Percentiles rank a stretch among this genome's conserved stretches.
Evolutionary conservation across 2,797 vertebrate species (phyloP).

Genomic region (Stomatorhinus walkeri): DNA sequence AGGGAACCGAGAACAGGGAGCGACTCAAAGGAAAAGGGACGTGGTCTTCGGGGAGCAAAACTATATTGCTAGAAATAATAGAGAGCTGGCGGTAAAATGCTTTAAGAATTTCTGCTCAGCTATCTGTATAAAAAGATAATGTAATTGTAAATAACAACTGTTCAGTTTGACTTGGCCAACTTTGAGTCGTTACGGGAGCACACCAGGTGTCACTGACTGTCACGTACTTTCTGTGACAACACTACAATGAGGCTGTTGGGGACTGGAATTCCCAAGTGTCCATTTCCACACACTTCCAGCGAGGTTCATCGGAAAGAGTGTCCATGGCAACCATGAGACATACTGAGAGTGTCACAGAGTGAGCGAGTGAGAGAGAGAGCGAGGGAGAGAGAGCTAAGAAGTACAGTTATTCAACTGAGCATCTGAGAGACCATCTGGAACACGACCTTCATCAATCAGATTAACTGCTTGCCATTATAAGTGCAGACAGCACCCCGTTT

Average conservation of each 20-base stretch:
- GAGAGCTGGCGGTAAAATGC: background rate
- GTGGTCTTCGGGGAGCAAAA: background rate
- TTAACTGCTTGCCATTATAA: slow-evolving; percentile 70
- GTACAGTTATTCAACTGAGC: slow-evolving; percentile 59
- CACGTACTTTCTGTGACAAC: background rate
- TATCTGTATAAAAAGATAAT: background rate
- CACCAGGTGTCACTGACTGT: background rate
- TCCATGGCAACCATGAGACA: background rate
- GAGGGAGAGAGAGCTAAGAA: background rate
- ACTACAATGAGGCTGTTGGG: background rate
- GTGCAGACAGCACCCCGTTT: slow-evolving; percentile 72
- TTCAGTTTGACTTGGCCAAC: background rate
- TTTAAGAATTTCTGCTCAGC: background rate
- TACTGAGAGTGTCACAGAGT: slow-evolving; percentile 13
- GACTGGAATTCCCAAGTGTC: background rate
- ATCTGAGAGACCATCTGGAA: slow-evolving; percentile 71
- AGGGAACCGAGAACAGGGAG: background rate
- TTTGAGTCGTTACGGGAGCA: background rate
- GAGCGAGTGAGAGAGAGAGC: background rate
- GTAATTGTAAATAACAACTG: background rate
- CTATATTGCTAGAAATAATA: background rate
- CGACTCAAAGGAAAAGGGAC: background rate
- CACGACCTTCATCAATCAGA: slow-evolving; percentile 83
- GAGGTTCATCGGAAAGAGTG: background rate
- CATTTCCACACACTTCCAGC: background rate